Base-by-base conservation (phyloP, 1,140 invertebrate genomes). In the Odontomachus brunneus region DNA sequence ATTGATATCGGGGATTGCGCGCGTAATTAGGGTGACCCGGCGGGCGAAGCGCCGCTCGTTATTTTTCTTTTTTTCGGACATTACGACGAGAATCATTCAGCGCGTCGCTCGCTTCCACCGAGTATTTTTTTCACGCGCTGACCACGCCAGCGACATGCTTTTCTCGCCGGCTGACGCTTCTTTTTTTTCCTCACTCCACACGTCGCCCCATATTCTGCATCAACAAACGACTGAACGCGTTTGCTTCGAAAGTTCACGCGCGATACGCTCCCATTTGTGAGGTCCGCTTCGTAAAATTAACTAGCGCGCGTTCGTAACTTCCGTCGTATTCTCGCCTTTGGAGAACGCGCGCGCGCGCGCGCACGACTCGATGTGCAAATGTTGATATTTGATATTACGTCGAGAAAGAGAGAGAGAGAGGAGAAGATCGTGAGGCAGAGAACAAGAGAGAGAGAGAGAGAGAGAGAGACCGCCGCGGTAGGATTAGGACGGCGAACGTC, bases 371-470 rank as follows among this genome's bases (percentile, higher is more conserved):
- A 76, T 29, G 53, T 80, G 51, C 24, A 80, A 80, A 80, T 80
- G 65, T 80, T 80, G 65, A 80, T 80, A 80, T 80, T 80, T 69
- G 65, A 51, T 29, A 75, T 75, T 75, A 74, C 24, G 74, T 15
- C 14, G 24, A 38, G 55, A 26, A 48, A n/a, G 38, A 48, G 49
- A 63, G 22, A 17, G 71, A 11, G 14, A 15, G 14, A 38, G 66
- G 14, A 22, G 73, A 5, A 33, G 29, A 33, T 2, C 2, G 29
- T 3, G 29, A 33, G 29, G 5, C 33, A 63, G 22, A 17, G 71
- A 11, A 7, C 12, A 7, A 38, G 66, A 11, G 19, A 81, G 67
- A 3, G 44, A 66, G 69, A 44, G 17, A 59, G 17, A 12, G 33
- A 9, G 62, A 14, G 44, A 49, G 67, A 19, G 15, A 22, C 29